phyloP scores from a whole-genome alignment of 2,888 invertebrate species.

The Hybos culiciformis region DNA sequence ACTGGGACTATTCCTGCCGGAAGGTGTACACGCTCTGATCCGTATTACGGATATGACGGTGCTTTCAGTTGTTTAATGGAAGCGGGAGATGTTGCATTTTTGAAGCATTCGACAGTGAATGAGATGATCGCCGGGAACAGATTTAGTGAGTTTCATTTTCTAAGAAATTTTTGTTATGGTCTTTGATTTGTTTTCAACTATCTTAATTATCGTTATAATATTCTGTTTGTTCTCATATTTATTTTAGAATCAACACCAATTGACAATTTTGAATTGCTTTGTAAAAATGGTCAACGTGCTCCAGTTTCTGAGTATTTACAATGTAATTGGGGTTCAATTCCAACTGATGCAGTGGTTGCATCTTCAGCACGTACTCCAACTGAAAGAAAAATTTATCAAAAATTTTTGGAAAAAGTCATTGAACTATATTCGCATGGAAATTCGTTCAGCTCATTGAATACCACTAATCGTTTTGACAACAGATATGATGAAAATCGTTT shows the following conservation, averaged over 20 bases:
- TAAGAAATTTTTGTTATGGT: background rate
- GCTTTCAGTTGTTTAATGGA: constrained; percentile 77
- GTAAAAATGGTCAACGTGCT: constrained; percentile 60
- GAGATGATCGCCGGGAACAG: constrained; percentile 52
- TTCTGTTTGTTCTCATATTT: constrained; percentile 8
- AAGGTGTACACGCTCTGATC: constrained; percentile 71
- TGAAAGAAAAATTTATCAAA: constrained; percentile 44
- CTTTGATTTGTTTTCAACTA: constrained; percentile 6
- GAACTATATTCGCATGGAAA: constrained; percentile 39
- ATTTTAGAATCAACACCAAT: constrained; percentile 46
- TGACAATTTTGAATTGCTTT: constrained; percentile 65
- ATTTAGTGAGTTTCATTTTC: constrained; percentile 36
- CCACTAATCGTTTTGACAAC: constrained; percentile 14
- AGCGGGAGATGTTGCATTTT: constrained; percentile 79
- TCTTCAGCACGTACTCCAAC: constrained; percentile 53
- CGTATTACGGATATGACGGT: constrained; percentile 83
- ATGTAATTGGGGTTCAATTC: constrained; percentile 79
- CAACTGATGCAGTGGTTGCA: constrained; percentile 71
- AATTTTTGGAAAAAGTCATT: constrained; percentile 47
- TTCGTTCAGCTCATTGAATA: constrained; percentile 18
- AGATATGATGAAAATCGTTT: constrained; percentile 14
- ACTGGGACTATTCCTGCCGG: constrained; percentile 64
- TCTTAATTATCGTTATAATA: background rate
- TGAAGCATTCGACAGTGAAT: constrained; percentile 68
- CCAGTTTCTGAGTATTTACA: constrained; percentile 52